Evolutionary conservation across 1,140 invertebrate species (phyloP), one percentile per base, ranked within the genome.

Genomic region (Brachionus manjavacas): DNA sequence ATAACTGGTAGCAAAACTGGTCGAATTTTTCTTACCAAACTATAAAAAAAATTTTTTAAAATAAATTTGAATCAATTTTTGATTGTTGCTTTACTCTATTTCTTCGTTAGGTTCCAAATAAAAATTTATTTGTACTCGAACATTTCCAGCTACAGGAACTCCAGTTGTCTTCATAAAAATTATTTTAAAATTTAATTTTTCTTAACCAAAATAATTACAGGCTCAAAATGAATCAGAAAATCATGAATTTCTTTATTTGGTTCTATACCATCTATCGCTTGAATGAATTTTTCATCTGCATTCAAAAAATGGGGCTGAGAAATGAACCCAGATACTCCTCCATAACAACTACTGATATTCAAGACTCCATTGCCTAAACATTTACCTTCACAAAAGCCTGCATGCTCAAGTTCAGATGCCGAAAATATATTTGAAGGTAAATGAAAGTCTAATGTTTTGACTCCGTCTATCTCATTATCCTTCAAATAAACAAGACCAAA

Each of bases 241-340:
- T 83, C 80, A 41, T 83, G 80, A 3, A 68, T 23, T n/a, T 83
- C 16, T 43, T 35, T 14, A 28, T 83, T 25, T 52, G 81, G 81
- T 49, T 25, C 3, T 7, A 83, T 0, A 23, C 81, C 81, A 12
- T 83, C 16, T 25, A 83, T 9, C 3, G 41, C 6, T 39, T 83
- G 14, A 46, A 41, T 12, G 52, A 68, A 70, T 35, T 70, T 68
- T 52, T 83, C 68, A 83, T 68, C 81, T 35, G 81, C 81, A 52
- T 83, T 68, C 28, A 83, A n/a, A 83, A 83, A 68, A 83, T 83
- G 81, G 20, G 81, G 81, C 35, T 68, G 60, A 8, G 81, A 83
- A 16, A 83, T 70, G 20, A 83, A 70, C 1, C 60, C 60, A 4
- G 81, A 68, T 20, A 68, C 64, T 70, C 81, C 81, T 39, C 60